phyloP scores from a whole-genome alignment of 2,888 invertebrate genomes.

The Torymus texanus region DNA sequence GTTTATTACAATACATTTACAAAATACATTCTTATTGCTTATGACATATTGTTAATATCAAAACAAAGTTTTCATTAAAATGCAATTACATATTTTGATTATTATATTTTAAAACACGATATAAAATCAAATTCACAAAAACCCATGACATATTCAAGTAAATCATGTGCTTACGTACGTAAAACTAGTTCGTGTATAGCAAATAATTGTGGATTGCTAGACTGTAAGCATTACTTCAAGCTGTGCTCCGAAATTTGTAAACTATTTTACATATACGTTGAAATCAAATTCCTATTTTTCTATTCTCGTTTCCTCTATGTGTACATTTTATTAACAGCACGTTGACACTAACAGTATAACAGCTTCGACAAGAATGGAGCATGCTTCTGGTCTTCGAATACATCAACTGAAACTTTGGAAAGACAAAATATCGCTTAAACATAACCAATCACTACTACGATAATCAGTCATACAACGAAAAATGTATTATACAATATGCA shows the following conservation, averaged over 20 bases:
- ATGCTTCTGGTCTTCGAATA: slow-evolving; percentile 22
- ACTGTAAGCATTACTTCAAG: not conserved
- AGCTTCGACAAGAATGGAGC: slow-evolving; percentile 33
- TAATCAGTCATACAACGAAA: not conserved
- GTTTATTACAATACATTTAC: not conserved
- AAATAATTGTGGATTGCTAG: no score
- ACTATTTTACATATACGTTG: no score
- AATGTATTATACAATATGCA: slow-evolving; percentile 1
- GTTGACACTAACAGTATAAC: slow-evolving; percentile 10
- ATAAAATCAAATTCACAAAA: no score
- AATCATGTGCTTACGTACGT: no score
- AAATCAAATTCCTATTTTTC: no score
- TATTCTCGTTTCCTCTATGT: not conserved
- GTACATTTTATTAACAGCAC: slow-evolving; percentile 31
- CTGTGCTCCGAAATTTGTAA: not conserved
- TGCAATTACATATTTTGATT: no score
- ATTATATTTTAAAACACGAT: no score
- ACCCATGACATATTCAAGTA: no score
- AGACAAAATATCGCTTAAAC: not conserved
- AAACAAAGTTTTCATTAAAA: no score
- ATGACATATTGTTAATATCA: no score
- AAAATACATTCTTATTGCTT: not conserved
- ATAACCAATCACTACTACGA: slow-evolving; percentile 12
- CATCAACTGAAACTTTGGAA: not conserved
- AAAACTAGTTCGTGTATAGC: no score